Base-by-base conservation (phyloP, 2,797 vertebrate genomes). In the Philypnodon macrostomus region DNA sequence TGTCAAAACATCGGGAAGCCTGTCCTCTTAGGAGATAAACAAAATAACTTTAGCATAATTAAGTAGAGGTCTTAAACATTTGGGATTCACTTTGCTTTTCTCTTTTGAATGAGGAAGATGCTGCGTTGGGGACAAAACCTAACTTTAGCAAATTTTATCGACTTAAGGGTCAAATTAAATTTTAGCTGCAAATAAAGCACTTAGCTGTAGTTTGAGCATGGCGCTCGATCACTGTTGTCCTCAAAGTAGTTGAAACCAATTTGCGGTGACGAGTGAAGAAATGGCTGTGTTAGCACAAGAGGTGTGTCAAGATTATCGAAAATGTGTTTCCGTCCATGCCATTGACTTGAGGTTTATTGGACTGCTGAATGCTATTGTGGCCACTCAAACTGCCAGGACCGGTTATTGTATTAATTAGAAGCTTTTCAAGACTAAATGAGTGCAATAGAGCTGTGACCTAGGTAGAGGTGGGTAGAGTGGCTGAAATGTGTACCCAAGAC, bases 231-330 rank as follows among this genome's bases (percentile, higher is more conserved):
- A 64, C 63, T 64, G 70, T 84, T 80, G 68, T 59, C 50, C 66
- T 79, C 58, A 73, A 75, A 74, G 63, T 64, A 56, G 70, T 51
- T 58, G 63, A 77, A 78, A 75, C 72, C 72, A 71, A 70, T 79
- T 81, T 69, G 64, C 63, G 47, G 47, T 63, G 67, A 63, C 73
- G 73, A 79, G 85, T 77, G 51, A 69, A 75, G 41, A 64, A 44
- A 57, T 62, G 68, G 61, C 62, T 58, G 63, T 50, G 44, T 61
- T 54, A 58, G 57, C 40, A 47, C 67, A 68, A n/a, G 70, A 73
- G 69, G 67, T 57, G 58, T 75, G 79, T 66, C 46, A 42, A 57
- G 69, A 63, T 55, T 63, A 63, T 60, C 30, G 7, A 55, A 62
- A 23, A 42, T 36, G 45, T 52, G 56, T 67, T 74, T 69, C 41